phyloP scores from a whole-genome alignment of 2,113 vertebrate genomes.

The Macquaria australasica region DNA sequence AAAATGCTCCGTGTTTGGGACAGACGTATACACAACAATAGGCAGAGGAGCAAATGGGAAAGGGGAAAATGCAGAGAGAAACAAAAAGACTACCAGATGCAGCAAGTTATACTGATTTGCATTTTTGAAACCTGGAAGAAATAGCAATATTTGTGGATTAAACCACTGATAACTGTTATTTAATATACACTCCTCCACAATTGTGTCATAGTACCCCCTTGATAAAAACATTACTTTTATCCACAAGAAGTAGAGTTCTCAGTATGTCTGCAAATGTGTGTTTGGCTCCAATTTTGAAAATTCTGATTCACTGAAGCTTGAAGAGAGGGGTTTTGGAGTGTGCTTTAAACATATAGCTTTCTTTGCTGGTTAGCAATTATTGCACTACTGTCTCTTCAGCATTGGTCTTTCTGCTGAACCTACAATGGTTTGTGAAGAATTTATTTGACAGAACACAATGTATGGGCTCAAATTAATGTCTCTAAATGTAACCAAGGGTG shows the following conservation, averaged over 20 bases:
- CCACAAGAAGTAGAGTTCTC: neutral
- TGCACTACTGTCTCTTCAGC: too few relatives aligned
- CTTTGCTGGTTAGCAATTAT: too few relatives aligned
- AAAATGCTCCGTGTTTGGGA: constrained; percentile 15
- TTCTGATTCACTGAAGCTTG: too few relatives aligned
- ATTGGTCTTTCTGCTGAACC: too few relatives aligned
- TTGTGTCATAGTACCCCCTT: neutral
- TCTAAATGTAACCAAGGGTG: too few relatives aligned
- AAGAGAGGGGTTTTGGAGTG: too few relatives aligned
- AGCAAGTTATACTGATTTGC: neutral
- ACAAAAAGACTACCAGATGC: neutral
- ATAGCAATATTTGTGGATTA: neutral
- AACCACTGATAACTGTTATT: neutral
- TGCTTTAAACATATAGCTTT: too few relatives aligned
- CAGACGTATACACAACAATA: constrained; percentile 22
- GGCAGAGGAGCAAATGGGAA: neutral
- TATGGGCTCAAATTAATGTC: too few relatives aligned
- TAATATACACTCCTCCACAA: neutral
- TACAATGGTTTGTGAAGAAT: too few relatives aligned
- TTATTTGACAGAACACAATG: too few relatives aligned
- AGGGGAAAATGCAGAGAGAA: neutral
- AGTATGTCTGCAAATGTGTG: neutral
- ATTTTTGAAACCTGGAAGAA: neutral
- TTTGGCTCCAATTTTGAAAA: neutral
- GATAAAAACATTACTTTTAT: neutral